phyloP scores from a whole-genome alignment of 2,113 vertebrate genomes.

The Ceyx cyanopectus region DNA sequence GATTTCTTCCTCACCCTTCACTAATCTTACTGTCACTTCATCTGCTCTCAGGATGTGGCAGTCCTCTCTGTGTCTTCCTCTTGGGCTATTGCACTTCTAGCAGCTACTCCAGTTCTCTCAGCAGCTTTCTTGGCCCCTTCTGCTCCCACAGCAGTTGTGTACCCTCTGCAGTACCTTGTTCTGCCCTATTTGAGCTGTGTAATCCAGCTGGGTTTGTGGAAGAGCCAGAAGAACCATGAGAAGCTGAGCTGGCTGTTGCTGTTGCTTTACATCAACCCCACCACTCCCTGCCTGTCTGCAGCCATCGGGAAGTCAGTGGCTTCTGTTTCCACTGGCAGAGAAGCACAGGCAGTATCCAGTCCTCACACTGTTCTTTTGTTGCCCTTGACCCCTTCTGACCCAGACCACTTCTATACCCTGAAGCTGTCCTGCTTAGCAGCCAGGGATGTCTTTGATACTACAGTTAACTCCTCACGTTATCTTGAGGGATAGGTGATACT shows the following conservation, averaged over 20 bases:
- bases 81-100: not conserved
- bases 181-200: not conserved
- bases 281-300: not conserved
- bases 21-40: not conserved
- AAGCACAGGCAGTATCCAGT: not conserved
- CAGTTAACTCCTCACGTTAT: not conserved
- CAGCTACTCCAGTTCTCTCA: not conserved
- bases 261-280: rapidly evolving
- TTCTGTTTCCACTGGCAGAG: not conserved
- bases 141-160: not conserved
- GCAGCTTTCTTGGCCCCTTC: not conserved
- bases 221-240: not conserved
- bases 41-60: not conserved
- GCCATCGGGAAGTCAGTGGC: not conserved
- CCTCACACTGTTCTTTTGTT: not conserved
- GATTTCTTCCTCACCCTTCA: not conserved
- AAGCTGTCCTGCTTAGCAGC: not conserved
- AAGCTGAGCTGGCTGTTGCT: not conserved
- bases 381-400: not conserved
- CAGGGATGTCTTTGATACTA: not conserved
- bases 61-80: not conserved
- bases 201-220: not conserved
- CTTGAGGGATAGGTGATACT: not conserved
- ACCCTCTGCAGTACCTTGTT: not conserved
- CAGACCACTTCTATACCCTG: not conserved